These are phyloP conservation scores for Plagodis pulveraria DNA, from an alignment of 2,888 invertebrate species.

Conservation along the genomic window DNA sequence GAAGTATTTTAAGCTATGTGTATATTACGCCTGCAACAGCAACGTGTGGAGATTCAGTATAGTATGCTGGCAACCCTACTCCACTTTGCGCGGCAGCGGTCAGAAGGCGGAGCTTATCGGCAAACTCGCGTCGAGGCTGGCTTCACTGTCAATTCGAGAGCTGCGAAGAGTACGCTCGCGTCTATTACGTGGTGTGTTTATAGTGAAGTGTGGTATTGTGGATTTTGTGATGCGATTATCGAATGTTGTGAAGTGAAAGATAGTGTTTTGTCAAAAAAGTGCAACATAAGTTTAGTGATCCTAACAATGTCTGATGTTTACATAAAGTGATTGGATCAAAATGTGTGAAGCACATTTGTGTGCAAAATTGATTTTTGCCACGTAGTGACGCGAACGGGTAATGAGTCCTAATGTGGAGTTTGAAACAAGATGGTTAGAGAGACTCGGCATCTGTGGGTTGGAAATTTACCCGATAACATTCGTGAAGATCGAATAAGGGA, in stretches of 20 bases:
- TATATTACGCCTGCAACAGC: not conserved
- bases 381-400: constrained; percentile 87
- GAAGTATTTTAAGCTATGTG: not conserved
- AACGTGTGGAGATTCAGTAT: constrained; percentile 17
- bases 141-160: constrained; percentile 84
- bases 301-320: constrained; percentile 71
- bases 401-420: constrained; percentile 95
- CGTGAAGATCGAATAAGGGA: constrained; percentile 98
- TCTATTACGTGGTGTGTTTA: constrained; percentile 83
- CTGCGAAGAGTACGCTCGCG: constrained; percentile 82
- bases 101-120: constrained; percentile 85
- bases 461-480: constrained; percentile 99
- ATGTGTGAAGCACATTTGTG: constrained; percentile 82
- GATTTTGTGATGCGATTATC: constrained; percentile 81
- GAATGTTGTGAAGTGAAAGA: constrained; percentile 82
- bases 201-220: constrained; percentile 82
- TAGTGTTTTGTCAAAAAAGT: constrained; percentile 74
- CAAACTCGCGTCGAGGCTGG: constrained; percentile 84
- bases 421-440: constrained; percentile 99
- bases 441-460: constrained; percentile 99
- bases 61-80: constrained; percentile 66
- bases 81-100: constrained; percentile 85
- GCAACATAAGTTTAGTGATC: constrained; percentile 71
- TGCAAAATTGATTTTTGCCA: constrained; percentile 85
- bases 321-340: constrained; percentile 75